Evolutionary conservation across 2,888 invertebrate genomes (phyloP).

Genomic region (Metopia argyrocephala): DNA sequence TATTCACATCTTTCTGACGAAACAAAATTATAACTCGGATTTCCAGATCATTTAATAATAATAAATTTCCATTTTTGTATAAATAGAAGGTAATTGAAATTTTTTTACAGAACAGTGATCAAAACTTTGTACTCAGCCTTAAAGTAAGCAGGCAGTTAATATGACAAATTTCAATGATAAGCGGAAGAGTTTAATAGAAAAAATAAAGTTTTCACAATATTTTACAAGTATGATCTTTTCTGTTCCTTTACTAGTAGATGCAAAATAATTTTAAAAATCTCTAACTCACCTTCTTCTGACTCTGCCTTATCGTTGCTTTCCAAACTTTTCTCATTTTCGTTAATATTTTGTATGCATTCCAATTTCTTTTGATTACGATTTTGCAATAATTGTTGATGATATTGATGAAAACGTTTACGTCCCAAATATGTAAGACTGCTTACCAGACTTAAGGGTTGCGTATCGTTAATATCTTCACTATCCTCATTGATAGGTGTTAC

Average conservation of each 20-base stretch:
- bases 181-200: too few relatives aligned
- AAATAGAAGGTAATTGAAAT: too few relatives aligned
- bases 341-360: slow-evolving; percentile 35
- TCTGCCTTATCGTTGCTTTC: slow-evolving; percentile 49
- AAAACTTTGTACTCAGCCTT: too few relatives aligned
- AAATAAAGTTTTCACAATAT: too few relatives aligned
- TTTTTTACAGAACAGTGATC: too few relatives aligned
- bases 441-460: slow-evolving; percentile 69
- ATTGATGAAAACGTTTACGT: slow-evolving; percentile 60
- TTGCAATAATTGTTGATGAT: slow-evolving; percentile 55
- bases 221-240: background rate
- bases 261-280: background rate
- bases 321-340: slow-evolving; percentile 27
- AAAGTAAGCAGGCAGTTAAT: too few relatives aligned
- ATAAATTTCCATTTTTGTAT: too few relatives aligned
- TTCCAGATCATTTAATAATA: too few relatives aligned
- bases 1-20: too few relatives aligned
- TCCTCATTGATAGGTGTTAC: background rate
- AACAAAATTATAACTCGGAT: too few relatives aligned
- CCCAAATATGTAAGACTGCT: slow-evolving; percentile 54
- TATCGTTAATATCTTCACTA: background rate
- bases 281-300: slow-evolving; percentile 53
- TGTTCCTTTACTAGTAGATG: slow-evolving; percentile 3
- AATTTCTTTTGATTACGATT: slow-evolving; percentile 35
- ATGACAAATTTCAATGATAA: too few relatives aligned